Conservation (phyloP, 2,888 invertebrate species). For the Gibbula magus region DNA sequence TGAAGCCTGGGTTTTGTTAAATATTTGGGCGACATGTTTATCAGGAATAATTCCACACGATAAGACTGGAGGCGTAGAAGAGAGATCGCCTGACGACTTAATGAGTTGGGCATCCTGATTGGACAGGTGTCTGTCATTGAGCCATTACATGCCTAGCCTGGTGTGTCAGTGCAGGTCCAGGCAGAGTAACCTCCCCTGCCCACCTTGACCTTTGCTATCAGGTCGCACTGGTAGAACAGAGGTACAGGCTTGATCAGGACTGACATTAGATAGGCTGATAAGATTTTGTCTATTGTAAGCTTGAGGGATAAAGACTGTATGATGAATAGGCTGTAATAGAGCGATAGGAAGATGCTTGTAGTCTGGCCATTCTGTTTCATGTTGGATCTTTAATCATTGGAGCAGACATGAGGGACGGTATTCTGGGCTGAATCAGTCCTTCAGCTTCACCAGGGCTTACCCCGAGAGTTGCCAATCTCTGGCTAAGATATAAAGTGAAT, state of each 20-base stretch:
- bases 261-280: constrained; percentile 21
- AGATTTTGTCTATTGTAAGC: constrained; percentile 3
- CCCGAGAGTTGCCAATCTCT: too few species aligned
- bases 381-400: neutral
- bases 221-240: neutral
- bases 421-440: too few species aligned
- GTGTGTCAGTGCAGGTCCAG: constrained; percentile 2
- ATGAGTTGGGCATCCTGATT: neutral
- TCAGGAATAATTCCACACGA: constrained; percentile 12
- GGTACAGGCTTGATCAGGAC: constrained; percentile 7
- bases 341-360: constrained; percentile 4
- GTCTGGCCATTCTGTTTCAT: neutral
- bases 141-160: neutral
- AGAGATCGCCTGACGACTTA: neutral
- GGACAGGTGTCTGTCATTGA: constrained; percentile 16
- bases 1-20: constrained; percentile 12
- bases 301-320: constrained; percentile 8
- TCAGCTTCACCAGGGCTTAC: too few species aligned
- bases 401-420: too few species aligned
- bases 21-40: constrained; percentile 13
- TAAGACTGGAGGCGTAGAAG: neutral
- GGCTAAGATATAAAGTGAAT: too few species aligned
- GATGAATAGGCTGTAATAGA: neutral
- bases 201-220: constrained; percentile 21
- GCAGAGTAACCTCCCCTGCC: constrained; percentile 19